Evolutionary conservation across 2,888 invertebrate genomes (phyloP).

Genomic region (Ichneumon xanthorius): DNA sequence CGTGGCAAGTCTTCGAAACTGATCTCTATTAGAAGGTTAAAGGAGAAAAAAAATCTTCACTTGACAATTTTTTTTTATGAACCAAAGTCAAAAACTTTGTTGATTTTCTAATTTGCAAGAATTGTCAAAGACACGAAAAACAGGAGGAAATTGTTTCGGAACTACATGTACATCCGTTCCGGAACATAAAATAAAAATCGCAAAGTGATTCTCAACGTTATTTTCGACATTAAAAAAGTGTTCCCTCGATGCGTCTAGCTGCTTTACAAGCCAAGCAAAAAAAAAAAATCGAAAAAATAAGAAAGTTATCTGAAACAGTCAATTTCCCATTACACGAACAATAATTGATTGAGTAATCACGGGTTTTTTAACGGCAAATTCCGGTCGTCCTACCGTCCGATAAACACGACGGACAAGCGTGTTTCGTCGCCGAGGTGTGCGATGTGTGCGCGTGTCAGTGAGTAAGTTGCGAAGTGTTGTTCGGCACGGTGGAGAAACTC

Average conservation of each 20-base stretch:
- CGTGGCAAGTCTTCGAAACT: too few species aligned
- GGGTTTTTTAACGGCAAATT: background rate
- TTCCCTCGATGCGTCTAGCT: background rate
- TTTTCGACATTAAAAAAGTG: background rate
- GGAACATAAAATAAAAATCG: too few species aligned
- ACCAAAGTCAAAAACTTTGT: too few species aligned
- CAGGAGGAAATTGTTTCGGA: too few species aligned
- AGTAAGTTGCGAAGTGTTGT: slow-evolving; percentile 35
- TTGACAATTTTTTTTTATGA: too few species aligned
- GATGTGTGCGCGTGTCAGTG: background rate
- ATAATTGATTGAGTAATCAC: slow-evolving; percentile 50
- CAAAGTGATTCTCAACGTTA: too few species aligned
- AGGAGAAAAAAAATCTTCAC: too few species aligned
- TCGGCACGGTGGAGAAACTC: slow-evolving; percentile 36
- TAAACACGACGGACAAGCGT: slow-evolving; percentile 5
- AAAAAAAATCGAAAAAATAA: background rate
- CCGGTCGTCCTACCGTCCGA: slow-evolving; percentile 12
- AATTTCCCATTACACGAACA: slow-evolving; percentile 9
- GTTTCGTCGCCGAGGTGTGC: background rate
- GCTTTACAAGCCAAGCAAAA: background rate
- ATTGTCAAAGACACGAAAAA: too few species aligned
- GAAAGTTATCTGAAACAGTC: slow-evolving; percentile 9
- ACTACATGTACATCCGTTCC: too few species aligned
- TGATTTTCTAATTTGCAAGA: too few species aligned
- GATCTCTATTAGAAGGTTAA: too few species aligned